Conservation (phyloP, 64 coral and sea anemone species). For the Montipora cactus region DNA sequence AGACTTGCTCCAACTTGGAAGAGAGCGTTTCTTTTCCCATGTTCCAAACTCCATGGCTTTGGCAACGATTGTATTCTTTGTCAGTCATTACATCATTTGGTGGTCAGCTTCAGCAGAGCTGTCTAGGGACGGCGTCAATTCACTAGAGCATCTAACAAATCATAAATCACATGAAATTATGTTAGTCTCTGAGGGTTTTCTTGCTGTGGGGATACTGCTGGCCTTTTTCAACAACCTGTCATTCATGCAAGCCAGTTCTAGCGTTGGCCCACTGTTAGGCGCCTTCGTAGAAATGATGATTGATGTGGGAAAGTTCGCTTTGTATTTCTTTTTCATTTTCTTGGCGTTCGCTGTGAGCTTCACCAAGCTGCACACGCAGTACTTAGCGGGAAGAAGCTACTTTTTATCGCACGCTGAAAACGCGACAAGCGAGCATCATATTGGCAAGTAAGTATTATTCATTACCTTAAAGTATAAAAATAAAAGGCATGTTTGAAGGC, state of each 20-base stretch:
- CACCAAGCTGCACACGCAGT: conserved; percentile 3
- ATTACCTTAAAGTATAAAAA: too few species aligned
- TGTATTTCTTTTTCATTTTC: conserved; percentile 31
- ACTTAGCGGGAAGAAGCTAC: not conserved
- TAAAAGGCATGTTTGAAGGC: too few species aligned
- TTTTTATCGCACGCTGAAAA: too few species aligned
- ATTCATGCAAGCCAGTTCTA: conserved; percentile 6
- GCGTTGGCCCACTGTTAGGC: conserved; percentile 11
- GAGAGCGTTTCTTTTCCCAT: conserved; percentile 33
- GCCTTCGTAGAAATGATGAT: conserved; percentile 13
- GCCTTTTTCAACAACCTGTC: conserved; percentile 16
- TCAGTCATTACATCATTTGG: conserved; percentile 12
- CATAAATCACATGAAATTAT: not conserved
- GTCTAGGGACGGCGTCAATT: not conserved
- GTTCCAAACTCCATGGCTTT: conserved; percentile 4
- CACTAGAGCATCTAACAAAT: not conserved
- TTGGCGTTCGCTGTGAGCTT: conserved; percentile 35
- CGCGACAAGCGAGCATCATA: too few species aligned
- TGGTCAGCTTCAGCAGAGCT: not conserved
- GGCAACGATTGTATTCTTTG: not conserved
- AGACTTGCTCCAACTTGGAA: not conserved
- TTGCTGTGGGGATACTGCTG: not conserved
- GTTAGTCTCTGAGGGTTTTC: not conserved
- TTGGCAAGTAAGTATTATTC: too few species aligned
- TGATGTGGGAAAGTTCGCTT: conserved; percentile 30